Percentiles rank a stretch among this genome's conserved stretches.
Evolutionary conservation across 1,140 invertebrate species (phyloP).

Genomic region (Apis florea): DNA sequence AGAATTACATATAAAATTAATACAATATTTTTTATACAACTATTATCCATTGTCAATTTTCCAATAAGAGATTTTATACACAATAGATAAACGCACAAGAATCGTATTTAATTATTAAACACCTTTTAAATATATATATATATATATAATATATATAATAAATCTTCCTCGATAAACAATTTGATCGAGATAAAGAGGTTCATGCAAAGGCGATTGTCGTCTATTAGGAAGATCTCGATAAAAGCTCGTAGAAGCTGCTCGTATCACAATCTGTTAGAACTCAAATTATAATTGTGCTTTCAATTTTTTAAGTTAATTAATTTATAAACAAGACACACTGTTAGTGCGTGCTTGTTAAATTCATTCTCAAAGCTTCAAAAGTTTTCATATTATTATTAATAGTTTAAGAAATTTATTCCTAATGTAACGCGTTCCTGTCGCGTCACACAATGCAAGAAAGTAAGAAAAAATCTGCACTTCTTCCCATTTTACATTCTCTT

Average conservation of each 20-base stretch:
- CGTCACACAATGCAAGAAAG: conserved; percentile 46
- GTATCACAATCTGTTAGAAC: conserved; percentile 22
- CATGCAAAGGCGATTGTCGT: conserved; percentile 74
- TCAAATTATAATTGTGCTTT: conserved; percentile 6
- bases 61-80: background rate
- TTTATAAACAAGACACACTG: background rate
- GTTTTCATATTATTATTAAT: background rate
- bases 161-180: conserved; percentile 16
- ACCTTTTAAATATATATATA: background rate
- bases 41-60: background rate
- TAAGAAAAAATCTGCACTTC: conserved; percentile 34
- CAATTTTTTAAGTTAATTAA: background rate
- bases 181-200: conserved; percentile 53
- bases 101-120: conserved; percentile 15
- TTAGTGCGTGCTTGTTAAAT: background rate
- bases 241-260: conserved; percentile 63
- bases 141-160: background rate
- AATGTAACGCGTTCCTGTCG: conserved; percentile 24
- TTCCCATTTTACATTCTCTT: background rate
- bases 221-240: conserved; percentile 60
- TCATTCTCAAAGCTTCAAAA: background rate
- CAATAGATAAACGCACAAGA: conserved; percentile 36
- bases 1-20: background rate
- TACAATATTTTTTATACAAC: background rate
- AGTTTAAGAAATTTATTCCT: background rate